Evolutionary conservation across 1,140 invertebrate species (phyloP).

Genomic region (Oscheius sp.): DNA sequence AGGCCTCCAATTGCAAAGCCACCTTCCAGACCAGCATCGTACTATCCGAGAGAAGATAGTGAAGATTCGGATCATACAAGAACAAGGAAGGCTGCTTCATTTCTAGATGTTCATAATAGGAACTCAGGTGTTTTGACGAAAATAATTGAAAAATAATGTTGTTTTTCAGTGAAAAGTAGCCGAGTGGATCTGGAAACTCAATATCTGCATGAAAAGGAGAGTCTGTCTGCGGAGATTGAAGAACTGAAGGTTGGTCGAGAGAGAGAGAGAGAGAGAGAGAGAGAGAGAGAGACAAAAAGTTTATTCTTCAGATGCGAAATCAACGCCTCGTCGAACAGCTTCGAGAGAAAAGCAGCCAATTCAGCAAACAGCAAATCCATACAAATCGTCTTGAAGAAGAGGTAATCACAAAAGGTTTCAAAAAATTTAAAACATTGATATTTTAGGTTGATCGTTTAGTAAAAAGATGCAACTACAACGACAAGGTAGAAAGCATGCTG

Average conservation of each 20-base stretch:
- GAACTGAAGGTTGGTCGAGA: conserved; percentile 27
- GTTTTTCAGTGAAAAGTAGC: conserved; percentile 10
- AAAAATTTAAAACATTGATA: neutral
- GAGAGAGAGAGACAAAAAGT: too few species aligned
- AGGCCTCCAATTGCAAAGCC: neutral
- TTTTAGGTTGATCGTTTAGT: conserved; percentile 15
- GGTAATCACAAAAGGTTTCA: neutral
- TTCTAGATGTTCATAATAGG: conserved; percentile 17
- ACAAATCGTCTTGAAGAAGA: conserved; percentile 14
- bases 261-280: too few species aligned
- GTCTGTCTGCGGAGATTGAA: conserved; percentile 27
- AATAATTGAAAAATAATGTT: neutral
- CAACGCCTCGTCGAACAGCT: conserved; percentile 25
- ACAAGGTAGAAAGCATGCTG: conserved; percentile 23
- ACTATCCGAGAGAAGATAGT: conserved; percentile 22
- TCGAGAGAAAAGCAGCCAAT: conserved; percentile 25
- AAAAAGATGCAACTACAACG: conserved; percentile 29
- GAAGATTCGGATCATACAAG: conserved; percentile 25
- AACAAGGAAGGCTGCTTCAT: conserved; percentile 11
- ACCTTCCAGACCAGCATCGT: conserved; percentile 19
- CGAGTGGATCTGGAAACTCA: conserved; percentile 26
- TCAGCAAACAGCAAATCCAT: conserved; percentile 23
- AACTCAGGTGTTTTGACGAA: neutral
- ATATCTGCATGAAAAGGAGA: conserved; percentile 26
- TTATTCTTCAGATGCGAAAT: conserved; percentile 18